A percentile compares a stretch with the other conserved stretches of the same genome.
These are phyloP conservation scores for Cantharis rustica DNA, from an alignment of 2,888 invertebrate genomes.

Conservation along the genomic window DNA sequence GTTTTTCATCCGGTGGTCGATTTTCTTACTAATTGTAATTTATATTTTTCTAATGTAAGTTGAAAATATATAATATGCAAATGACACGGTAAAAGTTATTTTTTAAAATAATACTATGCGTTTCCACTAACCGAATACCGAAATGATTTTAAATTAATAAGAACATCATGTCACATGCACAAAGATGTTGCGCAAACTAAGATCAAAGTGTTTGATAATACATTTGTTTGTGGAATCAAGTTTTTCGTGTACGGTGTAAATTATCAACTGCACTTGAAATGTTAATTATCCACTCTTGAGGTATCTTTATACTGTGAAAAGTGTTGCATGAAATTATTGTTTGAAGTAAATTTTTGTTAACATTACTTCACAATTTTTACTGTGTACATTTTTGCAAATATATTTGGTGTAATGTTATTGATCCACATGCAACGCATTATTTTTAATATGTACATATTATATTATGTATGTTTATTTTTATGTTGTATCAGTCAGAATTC, in stretches of 20 bases:
- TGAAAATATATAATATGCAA: no score
- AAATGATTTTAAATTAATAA: not conserved
- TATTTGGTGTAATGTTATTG: not conserved
- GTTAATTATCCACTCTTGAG: not conserved
- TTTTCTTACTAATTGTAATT: not conserved
- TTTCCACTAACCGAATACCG: not conserved
- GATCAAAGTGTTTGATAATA: not conserved
- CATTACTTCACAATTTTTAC: not conserved
- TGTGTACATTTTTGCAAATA: not conserved
- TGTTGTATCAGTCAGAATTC: not conserved
- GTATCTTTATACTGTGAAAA: not conserved
- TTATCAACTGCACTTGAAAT: not conserved
- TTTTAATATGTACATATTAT: not conserved
- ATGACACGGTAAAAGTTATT: not conserved
- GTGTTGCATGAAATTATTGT: not conserved
- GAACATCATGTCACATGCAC: not conserved
- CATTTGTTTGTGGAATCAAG: not conserved
- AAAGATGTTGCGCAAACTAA: not conserved
- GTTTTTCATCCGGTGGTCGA: not conserved
- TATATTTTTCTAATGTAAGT: no score
- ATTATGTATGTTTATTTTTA: not conserved
- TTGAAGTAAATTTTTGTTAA: not conserved
- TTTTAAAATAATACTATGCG: not conserved
- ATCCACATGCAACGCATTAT: not conserved
- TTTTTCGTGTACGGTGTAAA: not conserved